Conservation (phyloP, 2,797 vertebrate genomes). For the Austrolebias charrua region DNA sequence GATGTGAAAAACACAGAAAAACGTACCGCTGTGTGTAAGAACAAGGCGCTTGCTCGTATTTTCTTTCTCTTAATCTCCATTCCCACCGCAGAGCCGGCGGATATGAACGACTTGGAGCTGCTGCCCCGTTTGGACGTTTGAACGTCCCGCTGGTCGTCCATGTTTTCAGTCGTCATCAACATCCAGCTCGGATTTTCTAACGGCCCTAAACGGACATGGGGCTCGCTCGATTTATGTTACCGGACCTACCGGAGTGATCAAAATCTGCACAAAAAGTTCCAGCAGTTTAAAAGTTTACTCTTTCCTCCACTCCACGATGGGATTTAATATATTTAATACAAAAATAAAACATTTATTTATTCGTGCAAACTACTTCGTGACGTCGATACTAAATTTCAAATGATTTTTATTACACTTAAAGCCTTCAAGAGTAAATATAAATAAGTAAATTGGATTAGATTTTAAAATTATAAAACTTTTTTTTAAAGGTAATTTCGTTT, state of each 20-base stretch:
- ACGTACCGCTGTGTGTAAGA: slow-evolving; percentile 74
- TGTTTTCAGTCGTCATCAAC: slow-evolving; percentile 42
- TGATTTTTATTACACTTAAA: too few species aligned
- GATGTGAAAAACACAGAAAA: background rate
- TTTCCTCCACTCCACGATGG: too few species aligned
- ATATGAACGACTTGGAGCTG: slow-evolving; percentile 45
- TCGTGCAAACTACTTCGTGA: too few species aligned
- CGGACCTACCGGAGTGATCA: background rate
- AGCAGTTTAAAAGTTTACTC: too few species aligned
- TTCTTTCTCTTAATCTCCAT: slow-evolving; percentile 84
- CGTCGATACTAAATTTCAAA: too few species aligned
- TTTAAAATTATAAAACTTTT: background rate
- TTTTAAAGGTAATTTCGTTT: background rate
- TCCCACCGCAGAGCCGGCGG: slow-evolving; percentile 74
- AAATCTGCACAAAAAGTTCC: background rate
- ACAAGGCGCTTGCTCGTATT: slow-evolving; percentile 73
- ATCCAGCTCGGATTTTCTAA: slow-evolving; percentile 13
- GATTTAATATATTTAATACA: too few species aligned
- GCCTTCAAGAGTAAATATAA: background rate
- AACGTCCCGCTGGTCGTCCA: slow-evolving; percentile 77
- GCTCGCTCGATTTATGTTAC: background rate
- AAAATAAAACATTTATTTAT: too few species aligned
- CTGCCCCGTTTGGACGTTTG: slow-evolving; percentile 72
- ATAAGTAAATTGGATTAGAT: background rate
- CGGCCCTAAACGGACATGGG: slow-evolving; percentile 40